Base-by-base conservation (phyloP, 2,113 vertebrate genomes). In the Dendropsophus ebraccatus region DNA sequence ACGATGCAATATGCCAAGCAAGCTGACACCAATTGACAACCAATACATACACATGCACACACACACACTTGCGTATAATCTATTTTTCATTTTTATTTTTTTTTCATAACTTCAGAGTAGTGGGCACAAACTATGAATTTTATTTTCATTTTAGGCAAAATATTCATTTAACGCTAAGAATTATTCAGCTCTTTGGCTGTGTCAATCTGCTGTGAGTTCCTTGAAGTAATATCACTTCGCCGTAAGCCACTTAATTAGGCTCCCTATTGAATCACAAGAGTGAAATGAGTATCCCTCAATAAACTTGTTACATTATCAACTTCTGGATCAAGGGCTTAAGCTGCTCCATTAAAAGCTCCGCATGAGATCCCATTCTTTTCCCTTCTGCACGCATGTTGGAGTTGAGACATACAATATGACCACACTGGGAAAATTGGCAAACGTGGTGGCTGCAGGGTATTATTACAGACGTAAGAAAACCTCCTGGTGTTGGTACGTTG, bases 301-400 rank as follows among this genome's bases (percentile, higher is more conserved):
- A 70, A 70, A 70, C 30, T 70, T 23, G 67, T 70, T 69, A 69
- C 65, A 70, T 41, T 70, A 21, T 70, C 67, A 70, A 70, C 35
- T 41, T 37, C 67, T 41, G 32, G 67, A 70, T 70, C 67, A 70
- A 70, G 67, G 19, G 67, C 67, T 70, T 70, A 70, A 70, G 67
- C 67, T 41, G 67, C 67, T 70, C 67, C 67, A 70, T 70, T 70
- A 70, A 41, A 70, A 70, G 67, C 67, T 70, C 67, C 4, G 67
- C 67, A 70, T 70, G 67, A 70, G 67, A 70, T 70, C 67, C 67
- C 67, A 70, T 70, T 70, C 67, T 70, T 70, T 70, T 11, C 67
- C 21, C 8, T 70, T 70, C 67, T 14, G 67, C 67, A 70, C 67
- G 32, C 37, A 70, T 16, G 30, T 70, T 70, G 17, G 4, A 41